Conservation (phyloP, 2,797 vertebrate species). For the Intellagama lesueurii region DNA sequence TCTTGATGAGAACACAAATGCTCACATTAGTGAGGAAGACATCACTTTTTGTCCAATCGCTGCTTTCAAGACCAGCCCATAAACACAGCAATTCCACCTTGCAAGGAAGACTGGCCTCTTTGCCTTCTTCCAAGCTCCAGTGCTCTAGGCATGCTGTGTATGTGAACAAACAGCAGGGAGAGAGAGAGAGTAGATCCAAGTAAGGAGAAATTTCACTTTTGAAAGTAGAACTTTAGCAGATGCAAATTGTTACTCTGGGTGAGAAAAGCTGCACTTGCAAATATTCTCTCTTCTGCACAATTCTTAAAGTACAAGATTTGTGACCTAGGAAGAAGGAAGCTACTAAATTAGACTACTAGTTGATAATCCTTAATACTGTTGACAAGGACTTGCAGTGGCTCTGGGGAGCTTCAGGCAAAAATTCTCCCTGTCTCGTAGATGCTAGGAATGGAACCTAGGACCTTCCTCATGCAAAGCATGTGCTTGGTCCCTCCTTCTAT, state of each 20-base stretch:
- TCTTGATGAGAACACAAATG: neutral
- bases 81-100: neutral
- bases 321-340: too few relatives aligned
- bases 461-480: too few relatives aligned
- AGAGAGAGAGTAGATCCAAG: neutral
- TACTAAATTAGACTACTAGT: too few relatives aligned
- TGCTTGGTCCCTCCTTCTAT: too few relatives aligned
- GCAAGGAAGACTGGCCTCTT: neutral
- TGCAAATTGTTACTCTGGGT: neutral
- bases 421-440: too few relatives aligned
- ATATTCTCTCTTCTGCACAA: too few relatives aligned
- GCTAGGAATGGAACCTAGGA: too few relatives aligned
- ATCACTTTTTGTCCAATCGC: neutral
- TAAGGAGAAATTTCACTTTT: neutral
- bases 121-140: neutral
- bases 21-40: neutral
- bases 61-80: neutral
- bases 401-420: too few relatives aligned
- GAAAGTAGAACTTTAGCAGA: neutral
- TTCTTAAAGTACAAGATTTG: too few relatives aligned
- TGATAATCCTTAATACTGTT: too few relatives aligned
- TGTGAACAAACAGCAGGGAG: neutral
- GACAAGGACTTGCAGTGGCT: too few relatives aligned
- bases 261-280: neutral
- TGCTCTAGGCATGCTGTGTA: neutral